Evolutionary conservation across 2,797 vertebrate genomes (phyloP).

Genomic region (Harpagifer antarcticus): DNA sequence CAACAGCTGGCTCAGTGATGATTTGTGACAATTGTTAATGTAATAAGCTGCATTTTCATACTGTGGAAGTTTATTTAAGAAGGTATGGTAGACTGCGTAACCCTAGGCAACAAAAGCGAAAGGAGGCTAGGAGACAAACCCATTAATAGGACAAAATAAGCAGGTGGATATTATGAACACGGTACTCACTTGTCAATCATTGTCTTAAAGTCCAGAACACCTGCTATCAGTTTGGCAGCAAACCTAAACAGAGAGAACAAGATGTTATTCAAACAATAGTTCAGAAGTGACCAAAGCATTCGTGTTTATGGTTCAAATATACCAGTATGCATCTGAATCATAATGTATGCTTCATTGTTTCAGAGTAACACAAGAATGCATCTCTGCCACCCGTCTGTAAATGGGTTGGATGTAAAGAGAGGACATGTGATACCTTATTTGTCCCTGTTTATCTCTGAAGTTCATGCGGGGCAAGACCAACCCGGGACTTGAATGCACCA

Average conservation of each 20-base stretch:
- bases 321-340: background rate
- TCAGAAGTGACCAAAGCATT: background rate
- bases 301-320: background rate
- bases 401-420: background rate
- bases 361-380: too few species aligned
- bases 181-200: slow-evolving; percentile 97
- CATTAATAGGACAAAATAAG: background rate
- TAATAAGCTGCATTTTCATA: too few species aligned
- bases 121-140: background rate
- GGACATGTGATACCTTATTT: slow-evolving; percentile 85
- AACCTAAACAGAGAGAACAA: slow-evolving; percentile 81
- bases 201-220: slow-evolving; percentile 94
- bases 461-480: slow-evolving; percentile 91
- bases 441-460: slow-evolving; percentile 91
- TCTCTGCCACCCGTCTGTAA: background rate
- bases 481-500: slow-evolving; percentile 93
- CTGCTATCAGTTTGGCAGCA: slow-evolving; percentile 94
- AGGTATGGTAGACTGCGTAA: background rate
- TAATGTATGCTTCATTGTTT: too few species aligned
- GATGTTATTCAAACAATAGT: background rate
- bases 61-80: too few species aligned
- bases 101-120: background rate
- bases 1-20: background rate
- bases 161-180: background rate
- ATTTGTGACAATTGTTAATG: too few species aligned